A percentile compares a stretch with the other conserved stretches of the same genome.
phyloP scores from a whole-genome alignment of 64 coral and sea anemone species.

The Stylophora pistillata region DNA sequence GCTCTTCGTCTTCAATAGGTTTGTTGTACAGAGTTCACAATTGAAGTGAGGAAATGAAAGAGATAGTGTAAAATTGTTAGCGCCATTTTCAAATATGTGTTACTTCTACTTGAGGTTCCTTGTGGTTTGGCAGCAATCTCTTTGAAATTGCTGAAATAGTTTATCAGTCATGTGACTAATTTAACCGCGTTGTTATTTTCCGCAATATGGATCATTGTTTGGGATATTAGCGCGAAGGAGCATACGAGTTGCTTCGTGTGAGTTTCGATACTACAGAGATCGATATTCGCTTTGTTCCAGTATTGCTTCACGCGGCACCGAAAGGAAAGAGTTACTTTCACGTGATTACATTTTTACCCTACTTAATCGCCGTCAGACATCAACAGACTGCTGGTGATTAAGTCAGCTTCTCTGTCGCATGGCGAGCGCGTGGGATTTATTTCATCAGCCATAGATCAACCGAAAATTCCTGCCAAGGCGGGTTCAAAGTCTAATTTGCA shows the following conservation, averaged over 20 bases:
- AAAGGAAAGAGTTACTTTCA: neutral
- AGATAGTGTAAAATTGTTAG: neutral
- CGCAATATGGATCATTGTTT: neutral
- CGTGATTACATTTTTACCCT: neutral
- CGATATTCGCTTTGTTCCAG: neutral
- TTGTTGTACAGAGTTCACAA: neutral
- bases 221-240: neutral
- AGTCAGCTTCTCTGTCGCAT: neutral
- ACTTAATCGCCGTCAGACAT: neutral
- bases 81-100: neutral
- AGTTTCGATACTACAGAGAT: neutral
- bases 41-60: neutral
- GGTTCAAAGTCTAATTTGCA: neutral
- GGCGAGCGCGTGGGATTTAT: neutral
- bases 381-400: neutral
- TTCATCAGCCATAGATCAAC: neutral
- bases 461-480: neutral
- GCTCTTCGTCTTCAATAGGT: neutral
- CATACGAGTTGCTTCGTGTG: neutral
- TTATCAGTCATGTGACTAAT: neutral
- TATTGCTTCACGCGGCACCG: neutral
- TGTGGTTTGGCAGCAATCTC: neutral
- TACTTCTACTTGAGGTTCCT: neutral
- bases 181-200: neutral
- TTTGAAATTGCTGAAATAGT: neutral